Evolutionary conservation across 2,113 vertebrate genomes (phyloP).

Genomic region (Apteryx mantelli): DNA sequence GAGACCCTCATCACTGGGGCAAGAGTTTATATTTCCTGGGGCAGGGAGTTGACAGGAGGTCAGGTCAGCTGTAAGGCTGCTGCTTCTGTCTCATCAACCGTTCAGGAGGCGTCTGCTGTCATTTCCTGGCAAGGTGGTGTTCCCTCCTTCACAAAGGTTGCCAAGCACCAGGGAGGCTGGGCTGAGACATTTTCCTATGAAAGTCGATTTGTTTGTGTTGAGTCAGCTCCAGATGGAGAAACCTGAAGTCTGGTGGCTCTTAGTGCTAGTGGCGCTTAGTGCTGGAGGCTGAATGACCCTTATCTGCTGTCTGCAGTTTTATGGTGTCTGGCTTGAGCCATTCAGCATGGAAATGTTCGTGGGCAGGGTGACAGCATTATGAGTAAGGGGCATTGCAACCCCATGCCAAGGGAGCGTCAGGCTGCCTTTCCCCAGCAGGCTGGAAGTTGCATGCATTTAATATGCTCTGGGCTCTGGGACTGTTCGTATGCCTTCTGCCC

Average conservation of each 20-base stretch:
- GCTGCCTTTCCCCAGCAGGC: neutral
- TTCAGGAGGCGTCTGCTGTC: rapidly evolving
- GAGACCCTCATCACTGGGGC: neutral
- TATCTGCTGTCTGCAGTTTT: neutral
- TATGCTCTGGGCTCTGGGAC: neutral
- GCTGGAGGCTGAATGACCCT: rapidly evolving
- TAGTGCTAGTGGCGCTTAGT: neutral
- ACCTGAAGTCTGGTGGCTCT: neutral
- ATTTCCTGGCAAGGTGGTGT: neutral
- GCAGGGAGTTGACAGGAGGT: neutral
- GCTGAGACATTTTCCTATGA: neutral
- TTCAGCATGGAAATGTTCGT: neutral
- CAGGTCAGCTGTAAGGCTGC: neutral
- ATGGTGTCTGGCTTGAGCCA: neutral
- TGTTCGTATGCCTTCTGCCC: neutral
- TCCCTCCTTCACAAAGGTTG: neutral
- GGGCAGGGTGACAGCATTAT: neutral
- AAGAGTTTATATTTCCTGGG: neutral
- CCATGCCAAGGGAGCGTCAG: neutral
- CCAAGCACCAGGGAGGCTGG: neutral
- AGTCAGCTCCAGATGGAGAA: neutral
- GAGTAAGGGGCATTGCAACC: neutral
- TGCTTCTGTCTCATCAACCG: neutral
- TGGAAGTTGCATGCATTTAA: neutral
- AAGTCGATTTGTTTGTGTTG: neutral